phyloP scores from a whole-genome alignment of 2,113 vertebrate genomes.

The Bubo blakistoni region DNA sequence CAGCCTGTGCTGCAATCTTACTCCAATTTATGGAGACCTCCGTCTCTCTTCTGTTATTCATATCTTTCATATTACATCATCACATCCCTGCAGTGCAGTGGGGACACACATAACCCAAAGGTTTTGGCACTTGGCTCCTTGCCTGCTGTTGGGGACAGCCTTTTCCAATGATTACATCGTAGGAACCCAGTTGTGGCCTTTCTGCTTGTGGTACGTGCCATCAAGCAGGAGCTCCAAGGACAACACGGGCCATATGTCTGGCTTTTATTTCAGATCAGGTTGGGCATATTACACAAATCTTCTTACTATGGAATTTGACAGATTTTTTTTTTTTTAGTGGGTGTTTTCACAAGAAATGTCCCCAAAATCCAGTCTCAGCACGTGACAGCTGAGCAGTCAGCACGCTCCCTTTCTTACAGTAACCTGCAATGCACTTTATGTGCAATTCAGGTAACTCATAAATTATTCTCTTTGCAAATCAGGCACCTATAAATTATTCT shows the following conservation, averaged over 20 bases:
- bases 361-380: neutral
- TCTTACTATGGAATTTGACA: neutral
- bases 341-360: neutral
- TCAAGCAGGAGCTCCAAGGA: neutral
- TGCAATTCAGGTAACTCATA: neutral
- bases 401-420: neutral
- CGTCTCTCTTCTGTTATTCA: neutral
- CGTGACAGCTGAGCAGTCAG: rapidly evolving
- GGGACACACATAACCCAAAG: neutral
- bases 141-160: too few relatives aligned
- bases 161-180: rapidly evolving
- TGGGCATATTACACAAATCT: neutral
- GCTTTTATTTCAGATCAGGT: neutral
- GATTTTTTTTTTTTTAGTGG: neutral
- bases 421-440: neutral
- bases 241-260: rapidly evolving
- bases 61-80: neutral
- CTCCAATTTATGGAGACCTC: neutral
- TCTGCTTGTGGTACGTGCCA: neutral
- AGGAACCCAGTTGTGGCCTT: neutral
- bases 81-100: neutral
- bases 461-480: slow-evolving; percentile 15
- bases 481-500: slow-evolving; percentile 7
- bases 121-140: neutral
- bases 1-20: neutral